These are phyloP conservation scores for Ivindomyrus marchei DNA, from an alignment of 2,113 vertebrate genomes.

Conservation along the genomic window DNA sequence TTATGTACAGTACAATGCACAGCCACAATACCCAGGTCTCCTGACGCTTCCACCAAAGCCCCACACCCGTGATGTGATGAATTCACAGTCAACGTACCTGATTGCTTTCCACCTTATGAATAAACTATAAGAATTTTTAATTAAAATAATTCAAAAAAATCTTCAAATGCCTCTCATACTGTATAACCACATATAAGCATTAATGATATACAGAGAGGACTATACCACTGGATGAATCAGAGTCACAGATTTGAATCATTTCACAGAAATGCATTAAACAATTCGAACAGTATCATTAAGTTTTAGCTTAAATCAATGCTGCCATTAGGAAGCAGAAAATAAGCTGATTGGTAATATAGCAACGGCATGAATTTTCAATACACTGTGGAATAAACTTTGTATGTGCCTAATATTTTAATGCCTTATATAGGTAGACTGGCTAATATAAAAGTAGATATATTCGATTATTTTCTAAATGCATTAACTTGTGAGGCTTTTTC, in stretches of 20 bases:
- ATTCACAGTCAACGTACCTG: neutral
- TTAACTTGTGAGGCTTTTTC: neutral
- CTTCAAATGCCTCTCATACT: neutral
- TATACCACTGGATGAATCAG: neutral
- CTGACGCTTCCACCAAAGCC: neutral
- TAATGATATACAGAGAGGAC: neutral
- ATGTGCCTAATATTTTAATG: neutral
- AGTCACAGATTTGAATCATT: neutral
- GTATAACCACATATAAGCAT: neutral
- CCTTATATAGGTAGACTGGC: neutral
- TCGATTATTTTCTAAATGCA: neutral
- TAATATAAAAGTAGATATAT: neutral
- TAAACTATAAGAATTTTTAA: neutral
- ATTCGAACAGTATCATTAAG: neutral
- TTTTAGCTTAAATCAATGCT: neutral
- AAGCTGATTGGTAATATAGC: neutral
- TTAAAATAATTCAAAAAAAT: neutral
- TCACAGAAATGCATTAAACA: slow-evolving; percentile 2
- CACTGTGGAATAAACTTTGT: neutral
- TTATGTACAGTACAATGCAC: neutral
- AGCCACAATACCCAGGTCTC: neutral
- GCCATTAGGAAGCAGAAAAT: neutral
- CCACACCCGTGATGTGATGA: neutral
- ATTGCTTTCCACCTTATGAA: neutral
- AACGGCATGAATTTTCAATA: neutral